Evolutionary conservation across 1,140 invertebrate species (phyloP).

Genomic region (Hermetia illucens): DNA sequence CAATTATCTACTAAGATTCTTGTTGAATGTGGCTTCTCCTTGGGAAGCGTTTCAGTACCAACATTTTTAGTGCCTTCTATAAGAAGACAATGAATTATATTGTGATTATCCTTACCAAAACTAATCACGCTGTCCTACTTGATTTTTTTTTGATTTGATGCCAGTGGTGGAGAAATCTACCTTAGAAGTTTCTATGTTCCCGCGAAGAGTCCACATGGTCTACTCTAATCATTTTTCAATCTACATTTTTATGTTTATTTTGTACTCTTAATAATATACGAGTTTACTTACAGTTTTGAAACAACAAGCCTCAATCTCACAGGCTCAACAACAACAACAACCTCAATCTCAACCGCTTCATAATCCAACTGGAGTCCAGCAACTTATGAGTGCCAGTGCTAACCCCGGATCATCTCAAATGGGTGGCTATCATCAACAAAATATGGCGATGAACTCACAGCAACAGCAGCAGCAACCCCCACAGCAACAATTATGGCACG

Average conservation of each 20-base stretch:
- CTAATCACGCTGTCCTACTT: no score
- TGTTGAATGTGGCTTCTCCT: no score
- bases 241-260: conserved; percentile 1
- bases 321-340: conserved; percentile 10
- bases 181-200: no score
- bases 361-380: neutral
- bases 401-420: conserved; percentile 6
- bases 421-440: conserved; percentile 1
- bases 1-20: no score
- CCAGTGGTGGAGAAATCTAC: no score
- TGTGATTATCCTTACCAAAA: no score
- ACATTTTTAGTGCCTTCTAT: no score
- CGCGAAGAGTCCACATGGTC: no score
- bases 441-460: conserved; percentile 6
- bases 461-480: conserved; percentile 14
- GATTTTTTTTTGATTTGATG: no score
- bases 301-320: conserved; percentile 23
- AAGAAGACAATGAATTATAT: no score
- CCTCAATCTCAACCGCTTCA: conserved; percentile 2
- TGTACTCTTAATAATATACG: neutral
- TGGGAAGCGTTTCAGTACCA: no score
- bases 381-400: conserved; percentile 6
- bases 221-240: no score
- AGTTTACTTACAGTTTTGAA: conserved; percentile 28
- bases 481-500: conserved; percentile 19